Conservation (phyloP, 2,797 vertebrate species). For the Molothrus aeneus region DNA sequence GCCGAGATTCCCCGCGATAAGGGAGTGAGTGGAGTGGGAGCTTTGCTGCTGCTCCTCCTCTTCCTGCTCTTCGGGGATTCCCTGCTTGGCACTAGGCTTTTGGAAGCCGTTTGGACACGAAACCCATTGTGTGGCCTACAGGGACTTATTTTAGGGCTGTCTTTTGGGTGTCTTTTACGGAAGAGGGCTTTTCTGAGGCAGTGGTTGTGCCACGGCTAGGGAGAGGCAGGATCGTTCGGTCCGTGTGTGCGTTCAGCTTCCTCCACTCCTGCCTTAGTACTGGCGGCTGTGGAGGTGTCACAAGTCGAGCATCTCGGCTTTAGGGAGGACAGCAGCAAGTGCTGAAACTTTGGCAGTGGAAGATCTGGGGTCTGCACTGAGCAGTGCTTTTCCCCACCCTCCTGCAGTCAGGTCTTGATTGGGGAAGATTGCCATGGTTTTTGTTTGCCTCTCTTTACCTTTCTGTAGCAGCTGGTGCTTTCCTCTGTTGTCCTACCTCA, state of each 20-base stretch:
- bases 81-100: neutral
- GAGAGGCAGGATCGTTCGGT: neutral
- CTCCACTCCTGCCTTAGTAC: neutral
- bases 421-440: neutral
- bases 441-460: neutral
- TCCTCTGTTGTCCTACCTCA: neutral
- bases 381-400: neutral
- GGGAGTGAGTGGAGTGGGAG: neutral
- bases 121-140: neutral
- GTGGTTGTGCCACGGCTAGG: neutral
- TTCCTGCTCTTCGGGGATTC: neutral
- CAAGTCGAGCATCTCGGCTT: neutral
- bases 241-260: neutral
- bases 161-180: neutral
- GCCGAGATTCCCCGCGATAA: neutral
- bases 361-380: neutral
- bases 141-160: neutral
- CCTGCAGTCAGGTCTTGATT: neutral
- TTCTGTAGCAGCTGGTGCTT: neutral
- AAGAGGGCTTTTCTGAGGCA: neutral
- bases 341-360: constrained; percentile 41
- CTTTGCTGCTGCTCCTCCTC: neutral
- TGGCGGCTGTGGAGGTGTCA: neutral
- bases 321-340: constrained; percentile 68
- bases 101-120: neutral